Evolutionary conservation across 2,888 invertebrate genomes (phyloP).

Genomic region (Muscina levida): DNA sequence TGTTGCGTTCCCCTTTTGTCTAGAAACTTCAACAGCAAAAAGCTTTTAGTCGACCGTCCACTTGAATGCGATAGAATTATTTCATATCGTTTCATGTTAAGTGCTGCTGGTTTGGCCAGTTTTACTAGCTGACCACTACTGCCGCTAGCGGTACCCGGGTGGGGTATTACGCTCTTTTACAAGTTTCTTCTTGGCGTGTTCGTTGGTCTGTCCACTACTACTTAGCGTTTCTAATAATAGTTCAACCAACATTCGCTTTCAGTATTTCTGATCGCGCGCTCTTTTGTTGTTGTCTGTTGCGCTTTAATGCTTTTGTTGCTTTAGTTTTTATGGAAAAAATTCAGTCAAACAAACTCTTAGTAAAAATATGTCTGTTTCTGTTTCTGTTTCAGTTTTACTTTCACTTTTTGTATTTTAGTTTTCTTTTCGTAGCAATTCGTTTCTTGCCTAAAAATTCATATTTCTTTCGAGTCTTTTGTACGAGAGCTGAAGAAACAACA

Average conservation of each 20-base stretch:
- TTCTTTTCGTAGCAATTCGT: slow-evolving; percentile 32
- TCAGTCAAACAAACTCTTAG: slow-evolving; percentile 9
- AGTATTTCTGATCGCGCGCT: background rate
- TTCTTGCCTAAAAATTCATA: slow-evolving; percentile 14
- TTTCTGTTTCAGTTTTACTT: slow-evolving; percentile 22
- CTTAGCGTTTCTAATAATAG: slow-evolving; percentile 13
- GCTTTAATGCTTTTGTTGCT: slow-evolving; percentile 56
- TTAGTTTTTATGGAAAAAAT: slow-evolving; percentile 27
- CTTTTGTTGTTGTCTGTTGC: slow-evolving; percentile 46
- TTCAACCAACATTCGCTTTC: slow-evolving; percentile 48
- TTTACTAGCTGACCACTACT: background rate
- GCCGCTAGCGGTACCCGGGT: background rate
- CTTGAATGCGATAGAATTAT: slow-evolving; percentile 31
- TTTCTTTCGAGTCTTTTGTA: background rate
- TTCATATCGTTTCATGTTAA: slow-evolving; percentile 12
- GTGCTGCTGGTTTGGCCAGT: background rate
- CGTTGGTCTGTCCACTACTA: background rate
- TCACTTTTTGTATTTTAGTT: slow-evolving; percentile 52
- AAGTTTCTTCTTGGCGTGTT: slow-evolving; percentile 23
- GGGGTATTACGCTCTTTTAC: slow-evolving; percentile 2
- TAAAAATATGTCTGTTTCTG: slow-evolving; percentile 8
- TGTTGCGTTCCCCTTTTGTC: background rate
- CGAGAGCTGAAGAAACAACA: background rate
- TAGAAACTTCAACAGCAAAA: slow-evolving; percentile 12
- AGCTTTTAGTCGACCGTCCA: slow-evolving; percentile 15